phyloP scores from a whole-genome alignment of 2,797 vertebrate species.

The Leucoraja ocellata region DNA sequence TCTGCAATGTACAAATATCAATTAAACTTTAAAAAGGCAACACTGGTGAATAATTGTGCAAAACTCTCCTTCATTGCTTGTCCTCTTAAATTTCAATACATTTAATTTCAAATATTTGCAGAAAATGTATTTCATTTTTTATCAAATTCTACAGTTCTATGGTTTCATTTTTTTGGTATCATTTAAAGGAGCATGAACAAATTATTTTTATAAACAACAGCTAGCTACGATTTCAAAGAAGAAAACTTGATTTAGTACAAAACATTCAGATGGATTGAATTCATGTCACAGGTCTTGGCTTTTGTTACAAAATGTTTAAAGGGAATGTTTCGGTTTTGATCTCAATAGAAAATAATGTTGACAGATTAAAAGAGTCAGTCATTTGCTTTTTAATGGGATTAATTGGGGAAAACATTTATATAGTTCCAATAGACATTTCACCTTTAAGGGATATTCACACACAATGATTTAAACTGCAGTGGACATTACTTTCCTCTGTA shows the following conservation, averaged over 20 bases:
- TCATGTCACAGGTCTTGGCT: neutral
- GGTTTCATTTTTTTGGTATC: neutral
- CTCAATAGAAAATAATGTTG: neutral
- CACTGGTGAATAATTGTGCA: conserved; percentile 36
- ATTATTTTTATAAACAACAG: neutral
- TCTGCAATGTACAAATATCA: neutral
- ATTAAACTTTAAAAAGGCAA: conserved; percentile 26
- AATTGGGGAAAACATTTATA: neutral
- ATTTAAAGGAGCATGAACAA: conserved; percentile 31
- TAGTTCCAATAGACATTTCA: neutral
- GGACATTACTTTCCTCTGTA: neutral
- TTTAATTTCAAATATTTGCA: conserved; percentile 31
- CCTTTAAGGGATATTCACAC: neutral
- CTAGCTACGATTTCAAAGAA: conserved; percentile 12
- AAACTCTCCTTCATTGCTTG: conserved; percentile 7
- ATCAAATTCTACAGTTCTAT: neutral
- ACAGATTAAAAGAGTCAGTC: neutral
- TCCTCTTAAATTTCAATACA: conserved; percentile 24
- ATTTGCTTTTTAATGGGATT: neutral
- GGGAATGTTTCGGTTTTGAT: neutral
- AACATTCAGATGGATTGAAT: neutral
- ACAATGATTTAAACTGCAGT: neutral
- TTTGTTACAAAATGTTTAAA: neutral
- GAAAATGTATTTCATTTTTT: conserved; percentile 32
- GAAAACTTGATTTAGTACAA: neutral